Percentiles rank a stretch among this genome's conserved stretches.
Evolutionary conservation across 2,888 invertebrate species (phyloP).

Genomic region (Palloptera scutellata): DNA sequence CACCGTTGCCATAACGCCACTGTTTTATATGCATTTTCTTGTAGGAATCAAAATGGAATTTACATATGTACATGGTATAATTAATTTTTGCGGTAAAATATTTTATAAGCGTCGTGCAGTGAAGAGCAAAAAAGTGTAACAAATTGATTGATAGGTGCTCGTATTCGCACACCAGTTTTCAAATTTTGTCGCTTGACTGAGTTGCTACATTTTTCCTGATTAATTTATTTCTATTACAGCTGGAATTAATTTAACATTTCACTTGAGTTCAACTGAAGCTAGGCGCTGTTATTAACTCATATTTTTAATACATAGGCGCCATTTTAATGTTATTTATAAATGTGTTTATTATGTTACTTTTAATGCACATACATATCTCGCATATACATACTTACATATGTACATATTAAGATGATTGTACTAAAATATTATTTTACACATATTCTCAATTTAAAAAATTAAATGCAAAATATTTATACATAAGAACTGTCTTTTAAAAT

Average conservation of each 20-base stretch:
- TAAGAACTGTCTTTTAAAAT: neutral
- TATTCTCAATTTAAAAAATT: too few relatives aligned
- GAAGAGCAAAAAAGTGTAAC: constrained; percentile 9
- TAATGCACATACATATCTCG: too few relatives aligned
- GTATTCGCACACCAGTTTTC: neutral
- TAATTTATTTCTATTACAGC: constrained; percentile 48
- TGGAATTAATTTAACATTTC: constrained; percentile 59
- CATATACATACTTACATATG: too few relatives aligned
- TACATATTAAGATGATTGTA: too few relatives aligned
- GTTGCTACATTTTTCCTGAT: constrained; percentile 22
- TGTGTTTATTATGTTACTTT: too few relatives aligned
- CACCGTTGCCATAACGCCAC: neutral
- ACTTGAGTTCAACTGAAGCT: constrained; percentile 55
- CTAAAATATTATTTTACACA: too few relatives aligned
- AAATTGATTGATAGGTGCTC: constrained; percentile 30
- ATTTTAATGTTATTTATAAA: too few relatives aligned
- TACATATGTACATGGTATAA: constrained; percentile 4
- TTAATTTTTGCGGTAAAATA: constrained; percentile 22
- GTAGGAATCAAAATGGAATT: neutral
- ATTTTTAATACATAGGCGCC: neutral
- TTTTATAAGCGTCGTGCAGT: constrained; percentile 21
- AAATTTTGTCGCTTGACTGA: too few relatives aligned
- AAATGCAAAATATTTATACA: neutral
- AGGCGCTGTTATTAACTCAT: constrained; percentile 29
- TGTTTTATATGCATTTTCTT: neutral